Percentiles rank a stretch among this genome's conserved stretches.
Evolutionary conservation across 2,797 vertebrate species (phyloP).

Genomic region (Rhabdomys pumilio): DNA sequence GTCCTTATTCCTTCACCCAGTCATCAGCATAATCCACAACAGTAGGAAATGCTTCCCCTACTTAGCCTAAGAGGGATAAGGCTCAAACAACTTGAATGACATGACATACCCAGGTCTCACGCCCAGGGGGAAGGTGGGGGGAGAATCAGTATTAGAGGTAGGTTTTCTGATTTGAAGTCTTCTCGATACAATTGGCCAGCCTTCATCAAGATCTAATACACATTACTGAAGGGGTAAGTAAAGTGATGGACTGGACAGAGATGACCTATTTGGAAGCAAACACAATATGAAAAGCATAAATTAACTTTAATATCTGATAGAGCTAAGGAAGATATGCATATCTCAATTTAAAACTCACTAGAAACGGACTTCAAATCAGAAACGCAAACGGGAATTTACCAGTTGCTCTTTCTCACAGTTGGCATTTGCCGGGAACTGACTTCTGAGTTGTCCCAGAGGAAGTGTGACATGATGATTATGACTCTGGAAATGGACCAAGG

Average conservation of each 20-base stretch:
- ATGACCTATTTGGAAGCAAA: neutral
- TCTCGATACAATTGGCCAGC: neutral
- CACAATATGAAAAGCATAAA: neutral
- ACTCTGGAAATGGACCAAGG: neutral
- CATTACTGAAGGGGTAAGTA: neutral
- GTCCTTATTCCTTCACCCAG: neutral
- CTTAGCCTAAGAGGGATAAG: neutral
- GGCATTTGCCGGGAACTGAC: neutral
- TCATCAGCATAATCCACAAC: neutral
- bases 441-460: neutral
- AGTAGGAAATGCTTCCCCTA: neutral
- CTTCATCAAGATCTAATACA: neutral
- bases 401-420: neutral
- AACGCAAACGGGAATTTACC: neutral
- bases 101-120: neutral
- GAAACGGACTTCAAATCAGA: neutral
- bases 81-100: neutral
- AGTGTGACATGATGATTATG: neutral
- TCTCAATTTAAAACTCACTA: neutral
- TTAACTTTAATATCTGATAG: constrained; percentile 20
- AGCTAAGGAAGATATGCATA: neutral
- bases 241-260: neutral
- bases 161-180: constrained; percentile 19
- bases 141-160: neutral
- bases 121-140: no score